Conservation (phyloP, 1,140 invertebrate species). For the Habropoda laboriosa region DNA sequence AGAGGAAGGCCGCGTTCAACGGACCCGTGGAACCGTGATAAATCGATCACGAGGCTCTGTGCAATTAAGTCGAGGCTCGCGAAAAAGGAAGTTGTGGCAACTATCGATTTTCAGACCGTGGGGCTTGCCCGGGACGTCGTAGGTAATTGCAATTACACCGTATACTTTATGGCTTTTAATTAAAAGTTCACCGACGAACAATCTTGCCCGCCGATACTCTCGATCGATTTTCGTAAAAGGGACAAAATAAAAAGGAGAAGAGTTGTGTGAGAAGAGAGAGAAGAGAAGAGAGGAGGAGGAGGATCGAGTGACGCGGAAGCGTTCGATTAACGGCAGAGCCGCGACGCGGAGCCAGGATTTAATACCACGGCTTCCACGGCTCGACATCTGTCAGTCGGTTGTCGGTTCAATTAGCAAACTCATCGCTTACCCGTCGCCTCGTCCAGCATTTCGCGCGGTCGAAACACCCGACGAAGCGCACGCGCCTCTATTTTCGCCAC, state of each 20-base stretch:
- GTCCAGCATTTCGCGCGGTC: constrained; percentile 48
- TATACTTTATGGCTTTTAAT: constrained; percentile 45
- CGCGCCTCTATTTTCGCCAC: neutral
- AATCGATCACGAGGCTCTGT: neutral
- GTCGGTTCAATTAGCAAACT: constrained; percentile 75
- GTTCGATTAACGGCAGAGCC: constrained; percentile 17
- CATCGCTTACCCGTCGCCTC: constrained; percentile 72
- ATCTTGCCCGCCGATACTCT: constrained; percentile 4
- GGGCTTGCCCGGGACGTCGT: neutral
- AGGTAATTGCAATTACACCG: constrained; percentile 39
- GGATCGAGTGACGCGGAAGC: neutral
- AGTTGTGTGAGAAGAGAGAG: neutral
- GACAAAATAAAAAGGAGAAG: no score
- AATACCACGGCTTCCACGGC: constrained; percentile 26
- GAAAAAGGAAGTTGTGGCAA: constrained; percentile 25
- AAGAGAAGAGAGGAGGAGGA: neutral
- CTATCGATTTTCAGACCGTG: constrained; percentile 37
- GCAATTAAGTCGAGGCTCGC: constrained; percentile 18
- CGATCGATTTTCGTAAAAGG: constrained; percentile 8
- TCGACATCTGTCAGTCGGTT: constrained; percentile 65
- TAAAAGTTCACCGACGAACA: constrained; percentile 38
- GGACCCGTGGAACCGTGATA: no score
- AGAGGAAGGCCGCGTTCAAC: neutral
- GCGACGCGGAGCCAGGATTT: neutral
- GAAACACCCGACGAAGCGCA: constrained; percentile 11